These are phyloP conservation scores for Tetrax tetrax DNA, from an alignment of 2,113 vertebrate genomes.

Conservation along the genomic window DNA sequence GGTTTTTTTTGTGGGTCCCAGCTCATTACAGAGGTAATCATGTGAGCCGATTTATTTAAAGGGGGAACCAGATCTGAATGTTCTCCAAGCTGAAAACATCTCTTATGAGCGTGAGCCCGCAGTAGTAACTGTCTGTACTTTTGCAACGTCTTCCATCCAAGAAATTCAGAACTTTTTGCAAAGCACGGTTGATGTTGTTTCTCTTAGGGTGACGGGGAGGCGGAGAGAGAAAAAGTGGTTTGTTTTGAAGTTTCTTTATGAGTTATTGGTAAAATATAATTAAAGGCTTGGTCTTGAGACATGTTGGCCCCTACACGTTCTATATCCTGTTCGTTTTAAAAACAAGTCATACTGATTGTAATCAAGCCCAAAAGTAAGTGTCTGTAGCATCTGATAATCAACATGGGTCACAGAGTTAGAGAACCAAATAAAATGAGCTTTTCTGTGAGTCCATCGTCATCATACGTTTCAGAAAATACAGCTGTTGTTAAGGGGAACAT, in stretches of 20 bases:
- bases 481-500: neutral
- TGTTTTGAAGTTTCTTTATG: neutral
- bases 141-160: neutral
- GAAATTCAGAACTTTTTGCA: neutral
- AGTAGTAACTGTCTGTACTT: neutral
- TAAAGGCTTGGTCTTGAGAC: neutral
- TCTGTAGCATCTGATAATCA: neutral
- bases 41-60: constrained; percentile 1
- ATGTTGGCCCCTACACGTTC: neutral
- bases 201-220: rapidly evolving
- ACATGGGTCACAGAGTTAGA: neutral
- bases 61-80: constrained; percentile 12
- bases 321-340: neutral
- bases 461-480: neutral
- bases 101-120: neutral
- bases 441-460: neutral
- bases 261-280: neutral
- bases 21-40: constrained; percentile 24
- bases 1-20: constrained; percentile 4
- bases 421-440: neutral
- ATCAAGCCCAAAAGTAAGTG: neutral
- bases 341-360: neutral
- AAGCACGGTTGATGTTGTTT: neutral
- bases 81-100: neutral
- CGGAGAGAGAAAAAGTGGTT: neutral